Base-by-base conservation (phyloP, 2,797 vertebrate species). In the Choloepus didactylus region DNA sequence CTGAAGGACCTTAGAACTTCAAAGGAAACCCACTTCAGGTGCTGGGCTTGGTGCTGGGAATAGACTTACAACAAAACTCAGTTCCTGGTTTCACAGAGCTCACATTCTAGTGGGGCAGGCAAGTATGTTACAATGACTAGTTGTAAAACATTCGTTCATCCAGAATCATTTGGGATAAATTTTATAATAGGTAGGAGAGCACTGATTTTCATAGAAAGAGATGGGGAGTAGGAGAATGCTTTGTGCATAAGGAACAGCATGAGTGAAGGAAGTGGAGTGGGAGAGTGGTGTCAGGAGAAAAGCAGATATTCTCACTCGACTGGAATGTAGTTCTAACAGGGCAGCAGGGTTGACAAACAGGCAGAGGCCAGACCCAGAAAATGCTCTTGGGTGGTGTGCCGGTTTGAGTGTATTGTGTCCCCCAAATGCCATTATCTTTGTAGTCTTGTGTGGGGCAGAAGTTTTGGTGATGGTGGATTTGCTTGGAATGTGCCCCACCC, bases 71-170 rank as follows among this genome's bases (percentile, higher is more conserved):
- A 88, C 31, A 84, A 12, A 83, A 46, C n/a, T 83, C 51, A 70
- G n/a, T 25, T 84, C 8, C 14, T 70, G 64, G 79, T 38, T 69
- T 88, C 35, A 64, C 51, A 64, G 35, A 46, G 2, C 11, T 46
- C 16, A 67, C 19, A 41, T 69, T 85, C 9, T 38, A 31, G 9
- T 27, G 29, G 25, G n/a, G n/a, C 16, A 44, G 7, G 25, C 27
- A 44, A 21, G 3, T 27, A 70, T 56, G 84, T 75, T 86, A 85
- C 85, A 84, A 59, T 59, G 95, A 73, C 25, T 49, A 90, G 85
- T 35, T 41, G 72, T 44, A 70, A 66, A 81, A 23, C 21, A 93
- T 46, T 66, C 6, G 67, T 66, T 66, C 35, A 66, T 87, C 46
- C 25, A 41, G 9, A 76, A 67, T 69, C 9, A 54, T 46, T 66